Base-by-base conservation (phyloP, 2,113 vertebrate genomes). In the Melanocharis versteri region DNA sequence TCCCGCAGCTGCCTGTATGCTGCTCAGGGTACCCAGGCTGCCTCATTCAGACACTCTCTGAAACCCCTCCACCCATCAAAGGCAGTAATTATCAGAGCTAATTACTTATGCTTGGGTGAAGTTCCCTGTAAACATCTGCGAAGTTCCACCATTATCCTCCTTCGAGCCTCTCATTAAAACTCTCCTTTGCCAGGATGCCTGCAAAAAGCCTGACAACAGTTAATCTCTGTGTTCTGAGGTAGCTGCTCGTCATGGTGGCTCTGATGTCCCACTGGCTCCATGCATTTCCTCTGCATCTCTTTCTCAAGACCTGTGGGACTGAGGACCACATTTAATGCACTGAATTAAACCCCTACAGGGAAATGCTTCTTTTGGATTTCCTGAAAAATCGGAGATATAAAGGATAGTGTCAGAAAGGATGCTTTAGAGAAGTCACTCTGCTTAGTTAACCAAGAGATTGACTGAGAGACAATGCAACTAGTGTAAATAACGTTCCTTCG, bases 241-340 rank as follows among this genome's bases (percentile, higher is more conserved):
- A 82, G 72, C 10, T 68, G 17, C 30, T 75, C 27, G 2, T 71
- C 37, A 10, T 20, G 12, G 11, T 65, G 66, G 33, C 18, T 76
- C 1, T 3, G 9, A 7, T 2, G 0, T 37, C n/a, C 15, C 26
- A 18, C 4, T 18, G 28, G 6, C 20, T 92, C 45, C 50, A 66
- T 33, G 33, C 2, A 5, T 37, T 76, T 83, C 31, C 18, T 84
- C 64, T 69, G 12, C 1, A 0, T 18, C 27, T 7, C 10, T 64
- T 39, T 44, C 42, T 35, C 23, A 33, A 65, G 24, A n/a, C 21
- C 61, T 31, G 8, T 44, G 44, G 9, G 57, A 64, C 53, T 26
- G 22, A 79, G 15, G 10, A 54, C 4, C 3, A 47, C 7, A 5
- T 93, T 85, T 72, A 15, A 10, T 64, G 85, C 62, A 68, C 40